Evolutionary conservation across 2,888 invertebrate species (phyloP).

Genomic region (Drosophila cognata): DNA sequence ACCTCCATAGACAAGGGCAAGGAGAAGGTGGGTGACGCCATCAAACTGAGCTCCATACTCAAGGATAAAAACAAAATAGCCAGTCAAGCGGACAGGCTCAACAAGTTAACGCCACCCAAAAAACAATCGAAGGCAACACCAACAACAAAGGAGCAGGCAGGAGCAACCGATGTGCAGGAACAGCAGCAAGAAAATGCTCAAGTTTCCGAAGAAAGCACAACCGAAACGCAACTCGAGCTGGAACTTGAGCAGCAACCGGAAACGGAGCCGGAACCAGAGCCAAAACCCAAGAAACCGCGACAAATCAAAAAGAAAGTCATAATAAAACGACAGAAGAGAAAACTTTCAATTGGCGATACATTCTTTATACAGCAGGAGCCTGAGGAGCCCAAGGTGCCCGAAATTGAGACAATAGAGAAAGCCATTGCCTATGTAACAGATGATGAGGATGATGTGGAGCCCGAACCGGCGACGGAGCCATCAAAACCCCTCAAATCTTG

Average conservation of each 20-base stretch:
- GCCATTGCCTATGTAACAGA: constrained; percentile 80
- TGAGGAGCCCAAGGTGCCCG: constrained; percentile 66
- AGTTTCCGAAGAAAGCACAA: neutral
- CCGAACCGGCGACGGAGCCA: constrained; percentile 49
- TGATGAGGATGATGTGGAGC: constrained; percentile 60
- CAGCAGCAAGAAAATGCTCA: constrained; percentile 38
- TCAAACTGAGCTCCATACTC: constrained; percentile 59
- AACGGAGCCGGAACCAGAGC: constrained; percentile 14
- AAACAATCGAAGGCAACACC: constrained; percentile 44
- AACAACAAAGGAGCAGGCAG: constrained; percentile 31
- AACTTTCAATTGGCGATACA: constrained; percentile 81
- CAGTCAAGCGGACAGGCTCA: constrained; percentile 55
- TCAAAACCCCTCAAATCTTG: constrained; percentile 78
- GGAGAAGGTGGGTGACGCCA: constrained; percentile 35
- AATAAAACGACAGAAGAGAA: constrained; percentile 83
- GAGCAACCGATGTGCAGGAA: constrained; percentile 1
- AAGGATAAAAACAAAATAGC: constrained; percentile 73
- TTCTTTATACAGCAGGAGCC: constrained; percentile 77
- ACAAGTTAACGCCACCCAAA: constrained; percentile 65
- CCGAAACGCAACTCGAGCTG: constrained; percentile 23
- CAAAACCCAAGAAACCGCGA: constrained; percentile 71
- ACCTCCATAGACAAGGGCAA: constrained; percentile 71
- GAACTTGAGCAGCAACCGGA: constrained; percentile 24
- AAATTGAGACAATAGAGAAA: constrained; percentile 83
- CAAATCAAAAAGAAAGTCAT: constrained; percentile 84